Evolutionary conservation across 2,888 invertebrate genomes (phyloP).

Genomic region (Athrips mouffetella): DNA sequence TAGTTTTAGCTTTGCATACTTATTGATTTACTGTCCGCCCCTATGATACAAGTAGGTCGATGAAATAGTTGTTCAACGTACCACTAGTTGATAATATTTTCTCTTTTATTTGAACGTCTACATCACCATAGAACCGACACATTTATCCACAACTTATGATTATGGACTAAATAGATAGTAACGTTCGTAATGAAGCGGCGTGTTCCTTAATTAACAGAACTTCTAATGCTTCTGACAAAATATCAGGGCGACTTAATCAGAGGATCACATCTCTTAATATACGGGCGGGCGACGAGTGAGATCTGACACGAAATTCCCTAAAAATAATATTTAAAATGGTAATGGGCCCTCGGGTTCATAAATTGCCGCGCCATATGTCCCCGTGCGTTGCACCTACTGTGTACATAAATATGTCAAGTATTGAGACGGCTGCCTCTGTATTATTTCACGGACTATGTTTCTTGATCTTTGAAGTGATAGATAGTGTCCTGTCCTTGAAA

Average conservation of each 20-base stretch:
- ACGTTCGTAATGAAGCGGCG: conserved; percentile 33
- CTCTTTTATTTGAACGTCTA: conserved; percentile 5
- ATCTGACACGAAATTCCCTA: conserved; percentile 79
- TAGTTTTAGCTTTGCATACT: background rate
- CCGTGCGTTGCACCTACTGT: conserved; percentile 71
- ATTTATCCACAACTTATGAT: conserved; percentile 9
- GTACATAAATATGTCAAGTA: conserved; percentile 77
- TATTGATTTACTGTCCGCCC: conserved; percentile 11
- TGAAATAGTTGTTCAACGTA: conserved; percentile 12
- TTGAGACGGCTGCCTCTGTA: conserved; percentile 63
- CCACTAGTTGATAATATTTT: too few relatives aligned
- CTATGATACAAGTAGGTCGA: conserved; percentile 4
- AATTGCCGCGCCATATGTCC: conserved; percentile 77
- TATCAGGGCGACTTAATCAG: conserved; percentile 71
- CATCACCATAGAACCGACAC: conserved; percentile 10
- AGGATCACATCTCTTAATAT: conserved; percentile 76
- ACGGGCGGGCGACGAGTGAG: conserved; percentile 72
- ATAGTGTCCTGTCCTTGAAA: conserved; percentile 13
- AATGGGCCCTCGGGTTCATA: conserved; percentile 75
- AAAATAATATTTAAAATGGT: conserved; percentile 79
- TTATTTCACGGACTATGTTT: conserved; percentile 42
- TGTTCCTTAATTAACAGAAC: conserved; percentile 69
- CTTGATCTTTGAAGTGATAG: conserved; percentile 47
- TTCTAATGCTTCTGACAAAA: conserved; percentile 56
- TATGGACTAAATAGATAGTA: conserved; percentile 9